Evolutionary conservation across 2,797 vertebrate species (phyloP), one percentile per base, ranked within the genome.

Genomic region (Myripristis jacobus): DNA sequence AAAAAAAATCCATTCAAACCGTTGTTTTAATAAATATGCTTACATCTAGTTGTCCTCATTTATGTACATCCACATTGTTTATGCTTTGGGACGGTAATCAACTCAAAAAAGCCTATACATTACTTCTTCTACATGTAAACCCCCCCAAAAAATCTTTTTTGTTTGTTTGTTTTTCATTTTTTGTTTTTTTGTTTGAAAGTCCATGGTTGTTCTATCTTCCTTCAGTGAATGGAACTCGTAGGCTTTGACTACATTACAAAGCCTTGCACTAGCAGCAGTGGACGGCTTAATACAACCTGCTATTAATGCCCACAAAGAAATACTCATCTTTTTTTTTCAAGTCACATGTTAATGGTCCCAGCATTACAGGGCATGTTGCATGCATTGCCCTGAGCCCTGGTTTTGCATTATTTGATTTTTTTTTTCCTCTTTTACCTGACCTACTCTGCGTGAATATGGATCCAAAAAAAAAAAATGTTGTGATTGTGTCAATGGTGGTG

Each of bases 31-130:
- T 94, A 93, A 93, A 94, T 93, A 93, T 83, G 84, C 86, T 90
- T 89, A 92, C 88, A 89, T 90, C 91, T 92, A 92, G 85, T 85
- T 88, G 91, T 92, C 89, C 90, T 91, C 75, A 65, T 82, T 85
- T 92, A 92, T 93, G 73, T 93, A 94, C 93, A 93, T 91, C 88
- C 87, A 89, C 87, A 87, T 85, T 91, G 80, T 88, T 89, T 92
- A 91, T 90, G 89, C 87, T 93, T 92, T 84, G 85, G 89, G 88
- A 92, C 76, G 77, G 81, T 79, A 89, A 92, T 87, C 74, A 90
- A 92, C 83, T 89, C 80, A 85, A 91, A 91, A n/a, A 90, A 88
- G 82, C 83, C 77, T 87, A 84, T 80, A 86, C 83, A 85, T 89
- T 89, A 88, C 57, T 66, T 75, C 50, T 50, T 67, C 84, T 89